Evolutionary conservation across 2,113 vertebrate genomes (phyloP).

Genomic region (Coryphaenoides rupestris): DNA sequence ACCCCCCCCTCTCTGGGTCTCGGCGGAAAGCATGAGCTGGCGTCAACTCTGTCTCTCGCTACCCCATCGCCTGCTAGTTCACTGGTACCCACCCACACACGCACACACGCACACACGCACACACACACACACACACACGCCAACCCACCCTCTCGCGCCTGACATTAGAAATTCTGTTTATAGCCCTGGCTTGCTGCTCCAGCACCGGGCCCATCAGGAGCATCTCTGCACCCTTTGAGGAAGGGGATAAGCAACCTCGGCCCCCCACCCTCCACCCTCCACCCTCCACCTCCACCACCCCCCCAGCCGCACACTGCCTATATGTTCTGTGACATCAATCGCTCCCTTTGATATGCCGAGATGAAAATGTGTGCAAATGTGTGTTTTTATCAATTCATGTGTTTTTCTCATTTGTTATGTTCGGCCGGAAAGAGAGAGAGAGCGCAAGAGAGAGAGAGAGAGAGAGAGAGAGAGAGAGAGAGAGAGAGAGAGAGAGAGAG

Average conservation of each 20-base stretch:
- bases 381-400: conserved; percentile 71
- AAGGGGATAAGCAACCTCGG: conserved; percentile 66
- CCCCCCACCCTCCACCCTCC: conserved; percentile 61
- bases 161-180: conserved; percentile 81
- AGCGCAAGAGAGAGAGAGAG: no score
- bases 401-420: conserved; percentile 63
- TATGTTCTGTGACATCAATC: conserved; percentile 73
- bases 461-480: no score
- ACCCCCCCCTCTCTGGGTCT: conserved; percentile 47
- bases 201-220: conserved; percentile 71
- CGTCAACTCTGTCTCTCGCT: conserved; percentile 60
- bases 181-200: conserved; percentile 70
- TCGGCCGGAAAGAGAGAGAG: conserved; percentile 49
- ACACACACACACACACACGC: not conserved
- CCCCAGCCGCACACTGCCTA: conserved; percentile 62
- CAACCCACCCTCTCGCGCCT: conserved; percentile 57
- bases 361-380: conserved; percentile 72
- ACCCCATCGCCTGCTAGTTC: conserved; percentile 61
- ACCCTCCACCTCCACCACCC: no score
- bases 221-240: conserved; percentile 73
- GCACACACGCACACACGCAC: no score
- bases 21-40: conserved; percentile 69
- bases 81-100: conserved; percentile 44
- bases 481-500: no score
- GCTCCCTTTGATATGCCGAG: conserved; percentile 75